These are phyloP conservation scores for Gymnarchus niloticus DNA, from an alignment of 2,113 vertebrate species.

Conservation along the genomic window DNA sequence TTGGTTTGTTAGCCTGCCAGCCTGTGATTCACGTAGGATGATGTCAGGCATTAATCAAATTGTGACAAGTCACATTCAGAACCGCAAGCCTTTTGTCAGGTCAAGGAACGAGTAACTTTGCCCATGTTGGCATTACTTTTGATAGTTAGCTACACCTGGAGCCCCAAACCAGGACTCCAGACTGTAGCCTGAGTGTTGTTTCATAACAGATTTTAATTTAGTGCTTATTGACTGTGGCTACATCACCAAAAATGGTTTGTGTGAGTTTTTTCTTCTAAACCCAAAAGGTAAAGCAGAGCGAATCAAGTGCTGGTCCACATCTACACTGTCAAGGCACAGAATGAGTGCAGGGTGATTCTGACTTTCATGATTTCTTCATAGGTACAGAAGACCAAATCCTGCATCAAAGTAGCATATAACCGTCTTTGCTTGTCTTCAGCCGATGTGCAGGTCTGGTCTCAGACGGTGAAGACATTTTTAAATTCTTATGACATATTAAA, in stretches of 20 bases:
- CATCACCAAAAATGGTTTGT: background rate
- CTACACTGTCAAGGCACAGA: too few relatives aligned
- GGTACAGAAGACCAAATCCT: background rate
- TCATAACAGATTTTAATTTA: background rate
- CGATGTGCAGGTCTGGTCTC: background rate
- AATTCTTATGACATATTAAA: background rate
- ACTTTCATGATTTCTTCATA: background rate
- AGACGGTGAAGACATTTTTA: background rate
- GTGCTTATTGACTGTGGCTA: background rate
- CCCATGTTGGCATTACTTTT: background rate
- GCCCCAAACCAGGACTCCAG: background rate
- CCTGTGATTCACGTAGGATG: slow-evolving; percentile 26
- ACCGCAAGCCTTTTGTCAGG: slow-evolving; percentile 7
- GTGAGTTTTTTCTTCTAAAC: background rate
- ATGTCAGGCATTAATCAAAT: slow-evolving; percentile 62
- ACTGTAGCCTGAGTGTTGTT: background rate
- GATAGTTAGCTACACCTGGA: background rate
- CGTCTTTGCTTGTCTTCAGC: too few relatives aligned
- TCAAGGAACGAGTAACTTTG: background rate
- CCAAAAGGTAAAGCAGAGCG: background rate
- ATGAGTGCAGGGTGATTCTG: too few relatives aligned
- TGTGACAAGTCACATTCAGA: slow-evolving; percentile 52
- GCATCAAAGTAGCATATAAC: too few relatives aligned
- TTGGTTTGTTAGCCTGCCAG: slow-evolving; percentile 52
- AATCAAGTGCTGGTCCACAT: too few relatives aligned